Conservation (phyloP, 2,888 invertebrate species). For the Tachina grossa region DNA sequence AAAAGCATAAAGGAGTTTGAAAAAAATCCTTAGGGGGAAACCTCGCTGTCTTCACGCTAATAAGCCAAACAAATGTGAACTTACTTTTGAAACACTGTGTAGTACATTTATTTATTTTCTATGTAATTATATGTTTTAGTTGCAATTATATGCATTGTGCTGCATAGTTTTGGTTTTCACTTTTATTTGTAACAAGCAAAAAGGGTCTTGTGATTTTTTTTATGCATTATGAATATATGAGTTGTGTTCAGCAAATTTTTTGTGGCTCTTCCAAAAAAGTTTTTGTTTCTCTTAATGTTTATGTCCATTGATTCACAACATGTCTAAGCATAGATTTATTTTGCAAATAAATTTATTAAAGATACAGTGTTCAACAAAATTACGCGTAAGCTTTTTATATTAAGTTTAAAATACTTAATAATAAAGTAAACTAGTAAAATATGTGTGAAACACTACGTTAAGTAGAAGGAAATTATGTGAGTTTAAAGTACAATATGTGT, state of each 20-base stretch:
- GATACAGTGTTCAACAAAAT: constrained; percentile 1
- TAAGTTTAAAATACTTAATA: too few species aligned
- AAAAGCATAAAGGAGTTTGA: too few species aligned
- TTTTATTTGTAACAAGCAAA: background rate
- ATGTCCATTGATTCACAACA: constrained; percentile 17
- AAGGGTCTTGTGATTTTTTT: constrained; percentile 19
- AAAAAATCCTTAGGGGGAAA: too few species aligned
- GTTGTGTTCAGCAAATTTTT: background rate
- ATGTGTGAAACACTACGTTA: too few species aligned
- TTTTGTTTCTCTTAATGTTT: constrained; percentile 4
- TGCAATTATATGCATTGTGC: constrained; percentile 1
- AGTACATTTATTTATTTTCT: background rate
- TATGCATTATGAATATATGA: background rate
- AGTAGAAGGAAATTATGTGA: too few species aligned
- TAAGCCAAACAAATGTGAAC: too few species aligned
- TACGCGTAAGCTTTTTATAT: background rate
- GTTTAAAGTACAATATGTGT: too few species aligned
- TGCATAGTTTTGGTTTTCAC: constrained; percentile 39
- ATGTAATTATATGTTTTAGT: background rate
- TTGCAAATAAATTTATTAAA: constrained; percentile 29
- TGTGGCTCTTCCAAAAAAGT: constrained; percentile 11
- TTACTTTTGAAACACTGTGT: too few species aligned
- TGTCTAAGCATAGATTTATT: constrained; percentile 36
- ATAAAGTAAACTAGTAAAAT: too few species aligned
- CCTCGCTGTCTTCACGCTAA: too few species aligned